Base-by-base conservation (phyloP, 2,113 vertebrate genomes). In the Microcebus lehilahytsara region DNA sequence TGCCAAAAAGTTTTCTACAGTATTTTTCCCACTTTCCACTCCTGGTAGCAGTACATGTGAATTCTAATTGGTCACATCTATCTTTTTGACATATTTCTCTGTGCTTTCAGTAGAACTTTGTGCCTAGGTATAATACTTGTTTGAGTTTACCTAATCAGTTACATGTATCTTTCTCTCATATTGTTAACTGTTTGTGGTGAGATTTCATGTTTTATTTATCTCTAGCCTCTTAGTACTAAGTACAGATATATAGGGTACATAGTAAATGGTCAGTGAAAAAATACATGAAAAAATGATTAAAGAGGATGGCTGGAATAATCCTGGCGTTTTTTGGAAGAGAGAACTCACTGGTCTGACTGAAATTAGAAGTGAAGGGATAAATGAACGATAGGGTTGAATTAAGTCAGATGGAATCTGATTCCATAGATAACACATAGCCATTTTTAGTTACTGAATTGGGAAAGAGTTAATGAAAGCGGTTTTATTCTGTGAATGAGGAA, bases 401-500 rank as follows among this genome's bases (percentile, higher is more conserved):
- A 81, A 94, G 56, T 85, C 37, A 85, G 37, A 13, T 89, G 58
- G 56, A 93, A 66, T 89, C 17, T 79, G 56, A 74, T 93, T 62
- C 46, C n/a, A 9, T 85, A 67, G 49, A 16, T 64, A 67, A 79
- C 80, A 89, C 46, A 25, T 86, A 75, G 64, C 20, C 60, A 32
- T 89, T 85, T 92, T 74, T 69, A 40, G 49, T 89, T 85, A 23
- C 22, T 67, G 46, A 85, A 74, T 51, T 93, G 72, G 25, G 56
- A 83, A 69, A 58, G 40, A 66, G 17, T 90, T 85, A 71, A 20
- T 77, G 87, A 94, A 94, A 81, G 27, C 12, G 62, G 0, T 87
- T 94, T 71, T 92, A 49, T 88, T 92, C 30, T 84, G 20, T 87
- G 62, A 92, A 37, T 77, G 40, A 91, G 56, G 49, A 94, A 91